Conservation (phyloP, 2,797 vertebrate genomes). For the Dermochelys coriacea region DNA sequence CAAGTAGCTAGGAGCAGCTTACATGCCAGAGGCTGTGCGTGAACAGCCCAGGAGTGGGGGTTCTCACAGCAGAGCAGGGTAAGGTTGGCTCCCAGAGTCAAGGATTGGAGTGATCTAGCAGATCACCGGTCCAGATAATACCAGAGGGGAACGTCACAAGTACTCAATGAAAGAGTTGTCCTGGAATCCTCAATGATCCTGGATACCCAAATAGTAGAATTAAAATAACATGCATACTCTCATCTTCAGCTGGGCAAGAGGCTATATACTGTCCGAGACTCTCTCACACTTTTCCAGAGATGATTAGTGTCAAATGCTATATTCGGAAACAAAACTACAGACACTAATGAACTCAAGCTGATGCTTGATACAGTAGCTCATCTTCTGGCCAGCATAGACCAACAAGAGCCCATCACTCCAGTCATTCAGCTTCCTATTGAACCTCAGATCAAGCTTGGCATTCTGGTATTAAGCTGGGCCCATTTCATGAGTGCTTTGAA, state of each 20-base stretch:
- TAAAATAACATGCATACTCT: not conserved
- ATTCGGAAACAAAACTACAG: not conserved
- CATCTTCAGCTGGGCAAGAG: not conserved
- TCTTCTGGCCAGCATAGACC: not conserved
- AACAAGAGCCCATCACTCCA: not conserved
- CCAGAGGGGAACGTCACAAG: too few relatives aligned
- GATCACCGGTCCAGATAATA: too few relatives aligned
- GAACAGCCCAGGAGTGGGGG: too few relatives aligned
- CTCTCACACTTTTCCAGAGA: not conserved
- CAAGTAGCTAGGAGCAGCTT: too few relatives aligned
- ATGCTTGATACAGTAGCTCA: constrained; percentile 18
- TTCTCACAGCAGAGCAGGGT: too few relatives aligned
- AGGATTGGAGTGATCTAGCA: too few relatives aligned
- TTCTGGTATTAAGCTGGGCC: not conserved
- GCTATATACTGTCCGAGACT: not conserved
- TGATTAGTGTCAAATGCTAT: not conserved
- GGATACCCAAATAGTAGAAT: not conserved
- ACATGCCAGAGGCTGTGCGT: too few relatives aligned
- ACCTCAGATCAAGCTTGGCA: not conserved
- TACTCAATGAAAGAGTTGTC: not conserved
- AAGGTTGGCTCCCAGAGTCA: too few relatives aligned
- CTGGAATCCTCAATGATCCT: not conserved
- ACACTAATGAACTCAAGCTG: constrained; percentile 26
- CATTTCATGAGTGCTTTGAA: not conserved
- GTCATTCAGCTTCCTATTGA: not conserved